These are phyloP conservation scores for Diaperis boleti DNA, from an alignment of 2,888 invertebrate species.

Conservation along the genomic window DNA sequence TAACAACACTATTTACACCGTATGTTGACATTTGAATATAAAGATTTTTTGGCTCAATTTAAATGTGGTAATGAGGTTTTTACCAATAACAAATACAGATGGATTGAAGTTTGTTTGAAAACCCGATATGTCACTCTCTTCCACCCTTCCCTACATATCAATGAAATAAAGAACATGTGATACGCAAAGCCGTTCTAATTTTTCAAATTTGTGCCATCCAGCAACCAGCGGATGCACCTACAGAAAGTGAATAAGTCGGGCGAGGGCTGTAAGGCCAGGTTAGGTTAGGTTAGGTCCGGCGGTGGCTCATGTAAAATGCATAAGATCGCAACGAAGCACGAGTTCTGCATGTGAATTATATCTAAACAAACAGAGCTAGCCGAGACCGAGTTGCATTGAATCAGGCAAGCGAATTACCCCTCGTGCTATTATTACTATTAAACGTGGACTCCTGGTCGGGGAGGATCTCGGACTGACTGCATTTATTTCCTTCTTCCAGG, in stretches of 20 bases:
- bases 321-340: conserved; percentile 69
- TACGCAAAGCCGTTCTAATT: not conserved
- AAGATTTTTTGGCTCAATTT: too few relatives aligned
- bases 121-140: too few relatives aligned
- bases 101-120: too few relatives aligned
- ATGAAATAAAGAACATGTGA: too few relatives aligned
- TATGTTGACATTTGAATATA: too few relatives aligned
- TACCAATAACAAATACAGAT: too few relatives aligned
- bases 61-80: too few relatives aligned
- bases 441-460: not conserved
- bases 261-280: conserved; percentile 61
- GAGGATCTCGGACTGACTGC: not conserved
- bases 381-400: conserved; percentile 38
- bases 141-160: too few relatives aligned
- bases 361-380: conserved; percentile 64
- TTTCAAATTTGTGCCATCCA: not conserved
- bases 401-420: conserved; percentile 31
- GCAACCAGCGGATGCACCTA: conserved; percentile 35
- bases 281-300: conserved; percentile 67
- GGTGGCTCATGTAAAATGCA: conserved; percentile 77
- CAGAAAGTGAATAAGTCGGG: conserved; percentile 59
- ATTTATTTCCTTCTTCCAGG: not conserved
- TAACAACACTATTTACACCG: too few relatives aligned
- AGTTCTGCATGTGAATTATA: conserved; percentile 67
- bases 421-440: conserved; percentile 27